Conservation (phyloP, 1,140 invertebrate species). For the Drosophila sp. region DNA sequence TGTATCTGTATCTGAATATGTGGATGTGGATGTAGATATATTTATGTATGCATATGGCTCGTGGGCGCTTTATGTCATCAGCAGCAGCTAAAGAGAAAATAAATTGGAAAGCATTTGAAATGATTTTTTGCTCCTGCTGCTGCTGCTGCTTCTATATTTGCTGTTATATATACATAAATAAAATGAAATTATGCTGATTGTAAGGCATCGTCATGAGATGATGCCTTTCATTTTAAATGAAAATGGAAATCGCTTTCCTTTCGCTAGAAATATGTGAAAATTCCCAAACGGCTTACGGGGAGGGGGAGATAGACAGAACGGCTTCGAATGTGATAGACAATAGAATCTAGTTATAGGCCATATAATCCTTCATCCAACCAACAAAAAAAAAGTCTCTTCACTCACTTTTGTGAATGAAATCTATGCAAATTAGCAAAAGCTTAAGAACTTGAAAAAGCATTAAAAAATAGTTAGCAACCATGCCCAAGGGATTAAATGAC, state of each 20-base stretch:
- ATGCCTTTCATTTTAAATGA: constrained; percentile 48
- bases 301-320: not conserved
- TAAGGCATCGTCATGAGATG: constrained; percentile 27
- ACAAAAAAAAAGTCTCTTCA: not conserved
- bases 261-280: constrained; percentile 14
- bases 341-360: constrained; percentile 6
- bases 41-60: constrained; percentile 27
- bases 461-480: constrained; percentile 48
- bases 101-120: constrained; percentile 70
- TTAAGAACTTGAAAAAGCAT: constrained; percentile 39
- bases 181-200: constrained; percentile 77
- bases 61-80: constrained; percentile 67
- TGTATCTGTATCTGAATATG: constrained; percentile 13
- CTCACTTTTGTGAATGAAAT: constrained; percentile 19
- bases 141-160: constrained; percentile 5
- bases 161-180: constrained; percentile 28
- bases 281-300: constrained; percentile 32
- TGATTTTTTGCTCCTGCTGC: constrained; percentile 32
- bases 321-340: constrained; percentile 9
- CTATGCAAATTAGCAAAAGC: constrained; percentile 65
- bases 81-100: constrained; percentile 63
- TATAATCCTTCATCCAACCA: not conserved
- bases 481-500: constrained; percentile 35
- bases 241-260: constrained; percentile 51
- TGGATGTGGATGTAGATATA: constrained; percentile 30